Conservation (phyloP, 2,888 invertebrate genomes). For the Diaphora mendica region DNA sequence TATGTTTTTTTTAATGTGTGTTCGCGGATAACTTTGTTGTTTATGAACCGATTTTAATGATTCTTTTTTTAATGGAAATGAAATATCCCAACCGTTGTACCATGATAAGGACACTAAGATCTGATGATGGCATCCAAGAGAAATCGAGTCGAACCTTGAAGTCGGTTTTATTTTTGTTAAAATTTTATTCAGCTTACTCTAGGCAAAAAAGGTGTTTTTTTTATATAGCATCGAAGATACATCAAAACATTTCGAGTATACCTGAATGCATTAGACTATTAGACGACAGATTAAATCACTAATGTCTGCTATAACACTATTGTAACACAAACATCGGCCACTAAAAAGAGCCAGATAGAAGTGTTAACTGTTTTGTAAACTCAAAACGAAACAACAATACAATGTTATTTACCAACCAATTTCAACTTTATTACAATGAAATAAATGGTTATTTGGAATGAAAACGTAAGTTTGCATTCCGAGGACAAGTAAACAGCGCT, state of each 20-base stretch:
- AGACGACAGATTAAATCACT: neutral
- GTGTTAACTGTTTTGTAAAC: slow-evolving; percentile 65
- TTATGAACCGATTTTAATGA: too few relatives aligned
- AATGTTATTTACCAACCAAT: slow-evolving; percentile 19
- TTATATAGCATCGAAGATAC: too few relatives aligned
- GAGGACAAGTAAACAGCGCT: slow-evolving; percentile 39
- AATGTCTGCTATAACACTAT: slow-evolving; percentile 1
- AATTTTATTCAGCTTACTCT: too few relatives aligned
- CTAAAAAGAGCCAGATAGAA: slow-evolving; percentile 58
- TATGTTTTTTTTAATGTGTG: too few relatives aligned
- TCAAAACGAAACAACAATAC: slow-evolving; percentile 41
- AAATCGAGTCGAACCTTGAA: too few relatives aligned
- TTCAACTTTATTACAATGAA: slow-evolving; percentile 28
- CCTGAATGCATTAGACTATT: neutral
- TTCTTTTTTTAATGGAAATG: too few relatives aligned
- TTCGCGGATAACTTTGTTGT: too few relatives aligned
- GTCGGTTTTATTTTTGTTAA: too few relatives aligned
- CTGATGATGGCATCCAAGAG: too few relatives aligned
- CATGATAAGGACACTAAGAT: too few relatives aligned
- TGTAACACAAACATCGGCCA: slow-evolving; percentile 51
- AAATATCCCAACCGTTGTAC: too few relatives aligned
- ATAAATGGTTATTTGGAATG: slow-evolving; percentile 20
- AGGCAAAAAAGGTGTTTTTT: too few relatives aligned
- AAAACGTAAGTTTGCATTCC: slow-evolving; percentile 23
- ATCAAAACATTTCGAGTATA: neutral